A percentile compares a stretch with the other conserved stretches of the same genome.
These are phyloP conservation scores for Alsophila aescularia DNA, from an alignment of 2,888 invertebrate genomes.

Conservation along the genomic window DNA sequence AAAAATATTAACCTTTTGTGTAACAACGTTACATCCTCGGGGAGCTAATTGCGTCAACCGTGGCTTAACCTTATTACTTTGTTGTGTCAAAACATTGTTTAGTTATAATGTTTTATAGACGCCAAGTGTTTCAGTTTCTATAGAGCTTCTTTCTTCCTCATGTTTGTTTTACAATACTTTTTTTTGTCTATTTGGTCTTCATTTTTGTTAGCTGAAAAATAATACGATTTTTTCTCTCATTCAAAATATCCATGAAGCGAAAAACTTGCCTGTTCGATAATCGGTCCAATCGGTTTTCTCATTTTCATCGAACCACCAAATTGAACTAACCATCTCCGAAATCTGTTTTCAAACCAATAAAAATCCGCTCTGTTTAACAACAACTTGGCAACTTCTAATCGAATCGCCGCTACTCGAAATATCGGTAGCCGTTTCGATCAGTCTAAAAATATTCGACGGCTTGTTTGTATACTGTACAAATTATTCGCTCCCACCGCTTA, in stretches of 20 bases:
- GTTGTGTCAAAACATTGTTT: conserved; percentile 11
- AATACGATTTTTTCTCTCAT: no score
- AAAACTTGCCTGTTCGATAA: no score
- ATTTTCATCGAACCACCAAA: not conserved
- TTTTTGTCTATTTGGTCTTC: not conserved
- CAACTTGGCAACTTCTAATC: conserved; percentile 33
- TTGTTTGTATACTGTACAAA: conserved; percentile 62
- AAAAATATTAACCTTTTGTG: conserved; percentile 13
- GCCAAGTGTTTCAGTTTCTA: not conserved
- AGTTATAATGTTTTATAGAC: conserved; percentile 15
- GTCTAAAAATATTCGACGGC: conserved; percentile 52
- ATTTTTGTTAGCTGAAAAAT: not conserved
- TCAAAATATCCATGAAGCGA: no score
- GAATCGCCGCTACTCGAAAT: conserved; percentile 40
- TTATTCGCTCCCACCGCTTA: conserved; percentile 63
- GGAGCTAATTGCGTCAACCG: conserved; percentile 35
- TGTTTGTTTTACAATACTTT: not conserved
- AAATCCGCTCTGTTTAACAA: conserved; percentile 17
- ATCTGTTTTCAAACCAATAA: conserved; percentile 7
- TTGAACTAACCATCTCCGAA: not conserved
- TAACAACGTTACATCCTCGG: conserved; percentile 21
- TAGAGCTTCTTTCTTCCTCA: not conserved
- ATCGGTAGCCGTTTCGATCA: conserved; percentile 56
- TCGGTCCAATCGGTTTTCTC: no score
- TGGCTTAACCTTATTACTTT: conserved; percentile 34